These are phyloP conservation scores for Apis cerana DNA, from an alignment of 1,140 invertebrate species.

Conservation along the genomic window DNA sequence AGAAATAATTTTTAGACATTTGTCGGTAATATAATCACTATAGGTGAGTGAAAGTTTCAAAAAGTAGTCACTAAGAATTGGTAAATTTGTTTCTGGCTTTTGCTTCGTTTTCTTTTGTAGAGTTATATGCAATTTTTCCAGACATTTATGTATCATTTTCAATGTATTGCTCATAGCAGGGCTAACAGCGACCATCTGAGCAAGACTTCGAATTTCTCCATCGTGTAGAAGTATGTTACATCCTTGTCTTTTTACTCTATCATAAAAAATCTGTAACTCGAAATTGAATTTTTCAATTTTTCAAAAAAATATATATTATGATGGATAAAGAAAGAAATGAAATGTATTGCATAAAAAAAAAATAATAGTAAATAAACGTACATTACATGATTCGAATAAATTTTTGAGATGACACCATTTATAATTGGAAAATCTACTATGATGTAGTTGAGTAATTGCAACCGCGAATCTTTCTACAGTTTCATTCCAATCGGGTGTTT, in stretches of 20 bases:
- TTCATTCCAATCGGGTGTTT: conserved; percentile 36
- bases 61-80: not conserved
- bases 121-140: conserved; percentile 24
- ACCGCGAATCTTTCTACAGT: conserved; percentile 48
- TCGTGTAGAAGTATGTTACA: conserved; percentile 56
- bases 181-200: conserved; percentile 21
- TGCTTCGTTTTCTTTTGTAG: conserved; percentile 24
- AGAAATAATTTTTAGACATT: not conserved
- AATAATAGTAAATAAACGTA: conserved; percentile 6
- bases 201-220: conserved; percentile 21
- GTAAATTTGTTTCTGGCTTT: conserved; percentile 38
- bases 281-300: not conserved
- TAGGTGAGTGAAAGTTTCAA: conserved; percentile 21
- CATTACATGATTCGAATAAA: conserved; percentile 27
- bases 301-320: too few relatives aligned
- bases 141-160: conserved; percentile 1
- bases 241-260: conserved; percentile 40
- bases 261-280: conserved; percentile 44
- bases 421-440: conserved; percentile 38
- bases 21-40: not conserved
- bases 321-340: too few relatives aligned
- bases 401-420: conserved; percentile 36
- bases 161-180: conserved; percentile 30
- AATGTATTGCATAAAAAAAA: too few relatives aligned
- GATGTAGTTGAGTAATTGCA: conserved; percentile 38